phyloP scores from a whole-genome alignment of 2,797 vertebrate species.

The Aplochiton taeniatus region DNA sequence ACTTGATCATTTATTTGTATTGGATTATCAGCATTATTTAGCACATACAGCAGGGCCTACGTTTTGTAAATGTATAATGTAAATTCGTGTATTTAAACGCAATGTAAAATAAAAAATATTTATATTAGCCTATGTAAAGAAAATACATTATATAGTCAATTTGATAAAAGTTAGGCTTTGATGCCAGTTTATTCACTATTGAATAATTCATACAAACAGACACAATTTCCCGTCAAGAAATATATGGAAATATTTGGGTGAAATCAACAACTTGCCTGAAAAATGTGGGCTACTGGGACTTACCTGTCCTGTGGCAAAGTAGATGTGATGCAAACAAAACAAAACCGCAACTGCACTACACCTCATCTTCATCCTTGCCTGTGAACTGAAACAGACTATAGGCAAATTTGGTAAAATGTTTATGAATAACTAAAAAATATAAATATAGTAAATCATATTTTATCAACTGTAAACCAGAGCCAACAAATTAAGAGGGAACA shows the following conservation, averaged over 20 bases:
- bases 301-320: conserved; percentile 54
- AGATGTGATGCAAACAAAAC: conserved; percentile 36
- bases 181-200: too few species aligned
- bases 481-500: not conserved
- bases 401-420: not conserved
- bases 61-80: too few species aligned
- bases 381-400: conserved; percentile 8
- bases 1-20: too few species aligned
- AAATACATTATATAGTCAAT: too few species aligned
- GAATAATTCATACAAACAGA: not conserved
- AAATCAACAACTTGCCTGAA: not conserved
- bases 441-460: not conserved
- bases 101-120: too few species aligned
- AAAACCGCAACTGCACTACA: conserved; percentile 6
- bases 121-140: too few species aligned
- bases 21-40: too few species aligned
- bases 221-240: not conserved
- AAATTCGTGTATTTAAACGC: too few species aligned
- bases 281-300: conserved; percentile 12
- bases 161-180: too few species aligned
- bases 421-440: not conserved
- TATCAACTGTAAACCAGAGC: too few species aligned
- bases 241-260: not conserved
- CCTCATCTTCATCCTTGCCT: conserved; percentile 27
- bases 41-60: too few species aligned